These are phyloP conservation scores for Psittacara wagleri DNA, from an alignment of 2,113 vertebrate genomes.

Conservation along the genomic window DNA sequence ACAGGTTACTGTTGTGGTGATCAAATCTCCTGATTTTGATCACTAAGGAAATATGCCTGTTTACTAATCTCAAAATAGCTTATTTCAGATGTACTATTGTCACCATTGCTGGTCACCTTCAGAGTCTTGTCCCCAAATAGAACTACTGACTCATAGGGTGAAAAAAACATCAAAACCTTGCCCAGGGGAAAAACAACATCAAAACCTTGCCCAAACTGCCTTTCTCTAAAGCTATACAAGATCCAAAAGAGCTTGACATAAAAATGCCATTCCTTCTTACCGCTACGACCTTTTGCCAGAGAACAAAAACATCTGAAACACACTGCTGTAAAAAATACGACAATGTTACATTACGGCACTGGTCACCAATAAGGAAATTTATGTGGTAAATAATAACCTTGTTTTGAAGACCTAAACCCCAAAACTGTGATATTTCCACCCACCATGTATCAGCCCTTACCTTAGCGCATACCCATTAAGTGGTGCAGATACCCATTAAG, in stretches of 20 bases:
- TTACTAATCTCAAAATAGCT: neutral
- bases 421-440: neutral
- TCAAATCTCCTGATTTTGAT: neutral
- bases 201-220: neutral
- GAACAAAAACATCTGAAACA: neutral
- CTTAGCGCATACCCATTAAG: neutral
- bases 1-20: neutral
- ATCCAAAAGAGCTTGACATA: neutral
- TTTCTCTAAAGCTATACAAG: neutral
- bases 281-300: neutral
- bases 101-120: neutral
- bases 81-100: neutral
- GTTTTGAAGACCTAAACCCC: neutral
- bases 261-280: neutral
- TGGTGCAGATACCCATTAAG: neutral
- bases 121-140: neutral
- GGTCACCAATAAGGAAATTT: neutral
- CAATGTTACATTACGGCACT: accelerated
- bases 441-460: accelerated
- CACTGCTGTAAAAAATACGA: neutral
- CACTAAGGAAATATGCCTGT: neutral
- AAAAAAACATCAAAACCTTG: neutral
- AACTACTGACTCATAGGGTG: neutral
- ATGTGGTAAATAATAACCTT: neutral
- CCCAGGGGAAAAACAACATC: neutral